Percentiles rank a stretch among this genome's conserved stretches.
Evolutionary conservation across 1,140 invertebrate genomes (phyloP).

Genomic region (Drosophila mauritiana): DNA sequence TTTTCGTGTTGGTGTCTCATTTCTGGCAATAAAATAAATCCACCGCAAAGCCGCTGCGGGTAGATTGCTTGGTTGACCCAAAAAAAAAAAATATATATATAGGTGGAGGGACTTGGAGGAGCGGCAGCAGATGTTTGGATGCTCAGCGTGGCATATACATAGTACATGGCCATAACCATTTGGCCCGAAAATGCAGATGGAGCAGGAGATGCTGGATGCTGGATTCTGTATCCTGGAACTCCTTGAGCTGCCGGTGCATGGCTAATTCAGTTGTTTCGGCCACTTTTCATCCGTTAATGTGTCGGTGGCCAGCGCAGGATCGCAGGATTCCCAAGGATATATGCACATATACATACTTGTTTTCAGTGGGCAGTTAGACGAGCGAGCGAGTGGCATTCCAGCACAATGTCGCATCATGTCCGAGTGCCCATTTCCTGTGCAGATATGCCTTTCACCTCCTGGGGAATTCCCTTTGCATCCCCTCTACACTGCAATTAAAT

Average conservation of each 20-base stretch:
- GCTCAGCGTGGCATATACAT: neutral
- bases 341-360: neutral
- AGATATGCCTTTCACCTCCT: conserved; percentile 7
- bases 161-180: conserved; percentile 21
- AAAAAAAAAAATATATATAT: conserved; percentile 39
- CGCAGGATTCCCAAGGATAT: conserved; percentile 10
- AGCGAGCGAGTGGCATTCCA: conserved; percentile 23
- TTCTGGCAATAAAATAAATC: conserved; percentile 78
- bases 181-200: neutral
- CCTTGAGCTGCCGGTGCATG: conserved; percentile 32
- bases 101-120: conserved; percentile 4
- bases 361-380: conserved; percentile 13
- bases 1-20: conserved; percentile 16
- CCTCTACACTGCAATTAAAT: neutral
- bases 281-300: conserved; percentile 54
- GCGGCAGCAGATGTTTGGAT: conserved; percentile 24
- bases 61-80: conserved; percentile 74
- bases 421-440: conserved; percentile 57
- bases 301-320: conserved; percentile 19
- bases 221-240: neutral
- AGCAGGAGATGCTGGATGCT: neutral
- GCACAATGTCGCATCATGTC: conserved; percentile 64
- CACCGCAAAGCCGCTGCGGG: conserved; percentile 77
- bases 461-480: neutral
- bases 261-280: conserved; percentile 66